Evolutionary conservation across 1,140 invertebrate genomes (phyloP), one percentile per base, ranked within the genome.

Genomic region (Bombus fervidus): DNA sequence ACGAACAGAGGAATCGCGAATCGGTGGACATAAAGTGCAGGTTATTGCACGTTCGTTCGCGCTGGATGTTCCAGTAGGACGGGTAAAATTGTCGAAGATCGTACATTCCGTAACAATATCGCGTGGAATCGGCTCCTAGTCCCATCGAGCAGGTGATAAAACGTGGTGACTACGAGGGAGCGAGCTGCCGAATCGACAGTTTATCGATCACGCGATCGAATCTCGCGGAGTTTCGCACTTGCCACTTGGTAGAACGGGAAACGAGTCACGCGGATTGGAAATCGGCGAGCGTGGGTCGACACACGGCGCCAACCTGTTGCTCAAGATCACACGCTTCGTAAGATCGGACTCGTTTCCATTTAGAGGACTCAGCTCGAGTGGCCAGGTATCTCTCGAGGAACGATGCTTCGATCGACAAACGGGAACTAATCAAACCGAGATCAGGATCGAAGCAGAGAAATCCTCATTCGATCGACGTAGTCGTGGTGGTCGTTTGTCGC

Each of bases 271-370:
- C 76, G 90, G 91, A 93, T 93, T 93, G 91, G 89, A 93, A 93
- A 93, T 91, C 88, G 90, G 89, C 90, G 87, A 91, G 89, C 91
- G 90, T 92, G 91, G 93, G 91, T 83, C 80, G 91, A 92, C 89
- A 86, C 89, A 87, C 92, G 94, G 94, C 94, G 94, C 95, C 94
- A 95, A 95, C 94, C 95, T 95, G 95, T 95, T 95, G 95, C 95
- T 94, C 92, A 92, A 94, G 92, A 91, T 91, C 88, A 78, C 87
- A 79, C 86, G 76, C 66, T 75, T 86, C 66, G 85, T 77, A 79
- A 86, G 89, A 91, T 90, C 90, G 87, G 89, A 89, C 90, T 88
- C 86, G 91, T 91, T 92, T 90, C 87, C 91, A 92, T 92, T 92
- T 93, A 90, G 91, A 93, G 91, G 87, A 85, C 79, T 83, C 81